Evolutionary conservation across 2,888 invertebrate species (phyloP), one percentile per base, ranked within the genome.

Genomic region (Bombyx huttoni): DNA sequence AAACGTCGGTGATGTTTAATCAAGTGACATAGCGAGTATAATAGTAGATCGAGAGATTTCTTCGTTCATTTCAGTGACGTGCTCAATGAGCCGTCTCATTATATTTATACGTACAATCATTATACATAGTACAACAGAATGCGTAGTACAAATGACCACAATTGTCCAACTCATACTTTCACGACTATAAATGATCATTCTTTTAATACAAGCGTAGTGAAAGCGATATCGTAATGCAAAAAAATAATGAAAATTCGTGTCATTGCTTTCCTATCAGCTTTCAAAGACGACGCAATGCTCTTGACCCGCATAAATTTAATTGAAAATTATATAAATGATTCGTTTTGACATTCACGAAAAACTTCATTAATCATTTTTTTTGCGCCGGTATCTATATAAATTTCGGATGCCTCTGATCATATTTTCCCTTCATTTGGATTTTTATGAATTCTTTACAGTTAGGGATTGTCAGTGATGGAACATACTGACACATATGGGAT

Each of bases 241-340:
- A 83, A 86, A 75, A 67, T 70, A 81, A 83, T 80, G 81, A 84
- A 87, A 85, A 85, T 82, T 82, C 73, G 85, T 84, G 84, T 85
- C 84, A 78, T 78, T 76, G 75, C 81, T 84, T 83, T 83, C 81
- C 83, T 80, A 73, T 70, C 74, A 67, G 72, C 71, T 75, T 72
- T 76, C 70, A 64, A 68, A 66, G 67, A 65, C 65, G 65, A 63
- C 68, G 65, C 63, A 66, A 64, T 59, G 63, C 58, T 70, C 71
- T 70, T 81, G 81, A 79, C 81, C 81, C 64, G 63, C 64, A 76
- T 81, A 68, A 55, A 58, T 58, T 57, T 40, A 40, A 40, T 40
- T 40, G 40, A 40, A 40, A 10, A 40, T 40, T 40, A 40, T 40
- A 40, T 40, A 40, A 40, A 40, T 40, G 40, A 40, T 40, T 40